phyloP scores from a whole-genome alignment of 2,113 vertebrate genomes.

The Ascaphus truei region DNA sequence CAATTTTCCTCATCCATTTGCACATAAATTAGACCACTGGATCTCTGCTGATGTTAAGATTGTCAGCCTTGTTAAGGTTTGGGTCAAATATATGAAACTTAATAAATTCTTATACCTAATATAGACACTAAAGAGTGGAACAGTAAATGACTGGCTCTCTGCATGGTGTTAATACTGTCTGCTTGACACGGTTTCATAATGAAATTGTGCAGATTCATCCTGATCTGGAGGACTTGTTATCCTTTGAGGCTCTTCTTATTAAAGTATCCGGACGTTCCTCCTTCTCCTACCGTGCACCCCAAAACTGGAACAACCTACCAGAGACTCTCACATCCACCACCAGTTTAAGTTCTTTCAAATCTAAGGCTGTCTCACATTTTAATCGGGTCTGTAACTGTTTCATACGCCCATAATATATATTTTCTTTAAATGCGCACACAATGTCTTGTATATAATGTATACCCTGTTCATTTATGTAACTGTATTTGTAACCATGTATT shows the following conservation, averaged over 20 bases:
- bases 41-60: neutral
- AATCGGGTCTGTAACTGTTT: too few relatives aligned
- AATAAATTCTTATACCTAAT: neutral
- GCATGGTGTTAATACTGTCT: conserved; percentile 6
- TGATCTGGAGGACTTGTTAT: neutral
- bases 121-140: neutral
- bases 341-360: too few relatives aligned
- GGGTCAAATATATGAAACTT: neutral
- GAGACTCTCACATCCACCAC: too few relatives aligned
- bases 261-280: too few relatives aligned
- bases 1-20: neutral
- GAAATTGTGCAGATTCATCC: conserved; percentile 19
- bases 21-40: neutral
- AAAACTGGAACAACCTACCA: too few relatives aligned
- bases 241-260: neutral
- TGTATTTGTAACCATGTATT: too few relatives aligned
- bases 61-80: neutral
- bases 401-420: too few relatives aligned
- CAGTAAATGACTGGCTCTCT: neutral
- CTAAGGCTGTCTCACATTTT: too few relatives aligned
- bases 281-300: too few relatives aligned
- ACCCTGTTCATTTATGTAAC: too few relatives aligned
- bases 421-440: too few relatives aligned
- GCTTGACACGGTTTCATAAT: conserved; percentile 9
- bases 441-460: too few relatives aligned